Evolutionary conservation across 2,888 invertebrate genomes (phyloP).

Genomic region (Diplazon laetatorius): DNA sequence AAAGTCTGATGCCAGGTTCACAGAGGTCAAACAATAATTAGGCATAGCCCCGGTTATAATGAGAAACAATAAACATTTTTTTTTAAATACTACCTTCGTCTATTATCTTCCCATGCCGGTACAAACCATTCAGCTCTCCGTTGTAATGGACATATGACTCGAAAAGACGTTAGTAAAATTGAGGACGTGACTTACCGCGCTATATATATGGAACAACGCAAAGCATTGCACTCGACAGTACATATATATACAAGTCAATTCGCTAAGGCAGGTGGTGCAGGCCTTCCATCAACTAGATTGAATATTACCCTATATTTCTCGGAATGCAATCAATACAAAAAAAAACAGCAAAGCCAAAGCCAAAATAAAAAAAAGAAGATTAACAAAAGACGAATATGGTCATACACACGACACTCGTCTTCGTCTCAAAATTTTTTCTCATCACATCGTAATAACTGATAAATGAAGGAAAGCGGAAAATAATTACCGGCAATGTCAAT

Average conservation of each 20-base stretch:
- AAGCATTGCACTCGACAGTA: conserved; percentile 26
- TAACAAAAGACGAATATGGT: neutral
- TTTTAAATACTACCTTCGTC: conserved; percentile 31
- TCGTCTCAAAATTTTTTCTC: neutral
- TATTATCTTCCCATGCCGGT: conserved; percentile 50
- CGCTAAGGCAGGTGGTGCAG: conserved; percentile 35
- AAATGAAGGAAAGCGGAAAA: conserved; percentile 1
- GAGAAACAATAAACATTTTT: conserved; percentile 28
- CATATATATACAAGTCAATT: conserved; percentile 24
- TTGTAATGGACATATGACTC: conserved; percentile 47
- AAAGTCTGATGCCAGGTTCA: too few relatives aligned
- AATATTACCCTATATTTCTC: conserved; percentile 77
- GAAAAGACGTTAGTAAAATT: conserved; percentile 67
- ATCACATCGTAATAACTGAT: neutral
- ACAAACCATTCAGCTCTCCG: conserved; percentile 38
- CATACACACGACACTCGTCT: conserved; percentile 1
- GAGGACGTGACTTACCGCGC: conserved; percentile 69
- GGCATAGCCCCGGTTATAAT: conserved; percentile 16
- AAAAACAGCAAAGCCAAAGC: too few relatives aligned
- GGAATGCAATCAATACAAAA: conserved; percentile 72
- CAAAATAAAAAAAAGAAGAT: conserved; percentile 60
- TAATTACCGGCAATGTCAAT: neutral
- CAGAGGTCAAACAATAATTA: conserved; percentile 20
- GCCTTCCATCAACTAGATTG: conserved; percentile 77
- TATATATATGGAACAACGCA: neutral